phyloP scores from a whole-genome alignment of 2,113 vertebrate species.

The Salvelinus sp. region DNA sequence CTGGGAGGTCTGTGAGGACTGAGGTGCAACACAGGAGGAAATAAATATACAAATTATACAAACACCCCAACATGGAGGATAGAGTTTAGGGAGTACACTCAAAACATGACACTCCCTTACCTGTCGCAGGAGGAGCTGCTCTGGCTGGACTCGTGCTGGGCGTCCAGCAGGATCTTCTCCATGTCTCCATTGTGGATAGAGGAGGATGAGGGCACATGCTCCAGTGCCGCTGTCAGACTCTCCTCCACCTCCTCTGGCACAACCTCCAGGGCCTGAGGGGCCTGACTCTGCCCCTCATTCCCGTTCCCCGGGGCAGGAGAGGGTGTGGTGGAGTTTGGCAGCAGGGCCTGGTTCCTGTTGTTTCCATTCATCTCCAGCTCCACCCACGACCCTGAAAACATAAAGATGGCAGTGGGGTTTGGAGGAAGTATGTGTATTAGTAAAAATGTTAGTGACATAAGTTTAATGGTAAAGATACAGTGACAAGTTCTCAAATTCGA shows the following conservation, averaged over 20 bases:
- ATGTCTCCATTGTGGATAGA: conserved; percentile 98
- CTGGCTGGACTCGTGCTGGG: conserved; percentile 96
- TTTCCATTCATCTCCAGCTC: conserved; percentile 93
- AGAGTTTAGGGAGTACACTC: not conserved
- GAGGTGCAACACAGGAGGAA: not conserved
- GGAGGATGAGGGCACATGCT: conserved; percentile 94
- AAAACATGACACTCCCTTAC: conserved; percentile 73
- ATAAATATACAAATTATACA: not conserved
- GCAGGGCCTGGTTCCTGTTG: conserved; percentile 45
- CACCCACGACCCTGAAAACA: conserved; percentile 92
- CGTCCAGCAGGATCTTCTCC: conserved; percentile 97
- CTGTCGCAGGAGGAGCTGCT: conserved; percentile 98
- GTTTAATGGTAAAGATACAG: not conserved
- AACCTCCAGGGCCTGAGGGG: conserved; percentile 68
- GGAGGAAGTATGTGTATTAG: not conserved
- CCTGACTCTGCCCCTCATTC: conserved; percentile 73
- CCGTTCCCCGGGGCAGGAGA: conserved; percentile 65
- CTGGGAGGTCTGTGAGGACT: conserved; percentile 73
- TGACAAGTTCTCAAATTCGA: not conserved
- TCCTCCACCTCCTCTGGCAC: conserved; percentile 73
- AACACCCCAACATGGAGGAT: not conserved
- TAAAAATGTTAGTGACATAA: not conserved
- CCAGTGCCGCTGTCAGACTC: conserved; percentile 82
- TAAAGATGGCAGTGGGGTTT: conserved; percentile 78
- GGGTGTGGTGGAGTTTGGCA: conserved; percentile 16